phyloP scores from a whole-genome alignment of 2,888 invertebrate species.

The Argyra leucocephala region DNA sequence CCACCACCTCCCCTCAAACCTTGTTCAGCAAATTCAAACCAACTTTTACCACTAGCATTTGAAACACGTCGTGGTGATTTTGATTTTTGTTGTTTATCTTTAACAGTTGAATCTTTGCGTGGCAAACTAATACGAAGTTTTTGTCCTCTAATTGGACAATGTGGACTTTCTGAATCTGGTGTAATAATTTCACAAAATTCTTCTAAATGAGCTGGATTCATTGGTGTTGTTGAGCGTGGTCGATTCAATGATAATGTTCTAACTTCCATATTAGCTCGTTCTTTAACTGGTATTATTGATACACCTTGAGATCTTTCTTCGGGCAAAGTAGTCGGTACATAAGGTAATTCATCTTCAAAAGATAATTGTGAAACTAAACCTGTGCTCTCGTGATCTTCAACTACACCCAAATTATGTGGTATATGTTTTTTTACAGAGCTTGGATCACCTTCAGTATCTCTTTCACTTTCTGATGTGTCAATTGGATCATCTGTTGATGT shows the following conservation, averaged over 20 bases:
- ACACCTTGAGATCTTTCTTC: constrained; percentile 72
- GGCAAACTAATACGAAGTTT: constrained; percentile 64
- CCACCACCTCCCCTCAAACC: constrained; percentile 44
- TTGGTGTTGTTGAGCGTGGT: constrained; percentile 64
- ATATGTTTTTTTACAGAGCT: constrained; percentile 37
- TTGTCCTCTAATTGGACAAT: constrained; percentile 43
- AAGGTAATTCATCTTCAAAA: constrained; percentile 77
- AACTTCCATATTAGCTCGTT: constrained; percentile 52
- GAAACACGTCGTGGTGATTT: constrained; percentile 49
- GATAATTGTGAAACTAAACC: constrained; percentile 72
- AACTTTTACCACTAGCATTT: constrained; percentile 46
- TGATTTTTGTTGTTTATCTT: constrained; percentile 33
- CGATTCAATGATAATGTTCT: constrained; percentile 64
- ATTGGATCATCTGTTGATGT: constrained; percentile 45
- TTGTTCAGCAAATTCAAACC: constrained; percentile 56
- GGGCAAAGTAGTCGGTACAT: constrained; percentile 82
- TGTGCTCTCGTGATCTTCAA: constrained; percentile 61
- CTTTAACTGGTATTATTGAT: constrained; percentile 70
- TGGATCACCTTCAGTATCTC: constrained; percentile 51
- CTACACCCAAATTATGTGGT: constrained; percentile 47
- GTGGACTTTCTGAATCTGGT: constrained; percentile 30
- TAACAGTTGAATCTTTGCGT: constrained; percentile 46
- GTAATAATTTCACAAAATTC: constrained; percentile 52
- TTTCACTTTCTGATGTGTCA: constrained; percentile 62
- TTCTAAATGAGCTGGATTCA: constrained; percentile 60